A percentile compares a stretch with the other conserved stretches of the same genome.
Evolutionary conservation across 1,140 invertebrate genomes (phyloP).

Genomic region (Tetragonula clypearis): DNA sequence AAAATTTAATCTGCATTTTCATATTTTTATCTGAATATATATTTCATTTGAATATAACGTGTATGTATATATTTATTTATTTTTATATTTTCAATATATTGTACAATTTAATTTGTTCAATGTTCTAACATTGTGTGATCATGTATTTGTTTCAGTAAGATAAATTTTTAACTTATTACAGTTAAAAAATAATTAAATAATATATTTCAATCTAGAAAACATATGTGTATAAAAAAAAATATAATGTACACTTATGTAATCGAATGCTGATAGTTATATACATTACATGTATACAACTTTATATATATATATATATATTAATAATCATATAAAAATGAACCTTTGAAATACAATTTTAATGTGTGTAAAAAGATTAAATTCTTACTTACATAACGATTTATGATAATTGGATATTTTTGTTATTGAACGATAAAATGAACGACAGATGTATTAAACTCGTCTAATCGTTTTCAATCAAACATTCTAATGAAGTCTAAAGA

Average conservation of each 20-base stretch:
- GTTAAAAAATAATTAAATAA: not conserved
- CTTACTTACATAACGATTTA: not conserved
- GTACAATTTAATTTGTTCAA: not conserved
- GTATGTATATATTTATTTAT: not conserved
- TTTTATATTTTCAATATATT: not conserved
- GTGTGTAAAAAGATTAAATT: not conserved
- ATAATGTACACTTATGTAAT: too few relatives aligned
- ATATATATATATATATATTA: too few relatives aligned
- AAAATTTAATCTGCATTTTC: conserved; percentile 7
- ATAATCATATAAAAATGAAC: too few relatives aligned
- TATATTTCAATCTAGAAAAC: not conserved
- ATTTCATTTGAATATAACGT: not conserved
- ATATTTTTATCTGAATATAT: not conserved
- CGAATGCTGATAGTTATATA: too few relatives aligned
- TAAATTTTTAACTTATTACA: too few relatives aligned
- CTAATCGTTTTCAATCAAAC: not conserved
- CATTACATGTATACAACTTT: too few relatives aligned
- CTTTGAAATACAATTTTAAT: not conserved
- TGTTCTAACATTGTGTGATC: not conserved
- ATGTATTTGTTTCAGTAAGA: too few relatives aligned
- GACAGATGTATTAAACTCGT: not conserved
- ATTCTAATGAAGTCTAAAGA: not conserved
- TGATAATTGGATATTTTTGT: not conserved
- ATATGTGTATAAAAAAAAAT: not conserved
- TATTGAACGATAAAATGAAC: not conserved